phyloP scores from a whole-genome alignment of 1,140 invertebrate genomes.

The Drosophila repletoides region DNA sequence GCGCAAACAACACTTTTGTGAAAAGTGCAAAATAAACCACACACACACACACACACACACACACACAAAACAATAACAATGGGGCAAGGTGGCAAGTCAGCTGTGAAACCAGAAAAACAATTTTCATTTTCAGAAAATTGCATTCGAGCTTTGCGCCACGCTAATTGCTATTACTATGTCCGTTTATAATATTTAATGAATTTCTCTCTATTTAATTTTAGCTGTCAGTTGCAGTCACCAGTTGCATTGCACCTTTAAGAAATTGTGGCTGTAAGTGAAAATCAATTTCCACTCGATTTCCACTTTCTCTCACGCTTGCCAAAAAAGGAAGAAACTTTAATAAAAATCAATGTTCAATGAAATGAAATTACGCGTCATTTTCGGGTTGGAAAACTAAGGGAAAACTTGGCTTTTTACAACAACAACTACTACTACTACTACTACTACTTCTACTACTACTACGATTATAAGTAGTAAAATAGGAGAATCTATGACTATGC shows the following conservation, averaged over 20 bases:
- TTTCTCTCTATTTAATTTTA: conserved; percentile 21
- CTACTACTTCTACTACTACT: too few relatives aligned
- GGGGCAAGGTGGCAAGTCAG: conserved; percentile 12
- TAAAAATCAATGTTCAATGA: conserved; percentile 53
- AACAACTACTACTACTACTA: too few relatives aligned
- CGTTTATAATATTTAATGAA: conserved; percentile 15
- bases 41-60: background rate
- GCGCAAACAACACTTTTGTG: conserved; percentile 17
- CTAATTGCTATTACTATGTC: conserved; percentile 18
- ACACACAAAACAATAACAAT: background rate
- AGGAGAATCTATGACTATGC: background rate
- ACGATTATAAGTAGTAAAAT: too few relatives aligned
- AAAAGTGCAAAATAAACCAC: conserved; percentile 6
- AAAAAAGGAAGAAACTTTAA: background rate
- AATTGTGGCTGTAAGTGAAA: conserved; percentile 40
- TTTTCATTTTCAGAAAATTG: too few relatives aligned
- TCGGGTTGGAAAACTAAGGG: background rate
- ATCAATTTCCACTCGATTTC: conserved; percentile 66
- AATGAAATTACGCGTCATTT: conserved; percentile 53
- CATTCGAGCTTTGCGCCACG: background rate
- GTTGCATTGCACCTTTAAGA: background rate
- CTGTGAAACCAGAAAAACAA: background rate
- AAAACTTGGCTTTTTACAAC: too few relatives aligned
- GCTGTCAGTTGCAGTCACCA: conserved; percentile 19
- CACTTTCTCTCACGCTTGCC: background rate